A percentile compares a stretch with the other conserved stretches of the same genome.
Evolutionary conservation across 2,888 invertebrate species (phyloP).

Genomic region (Cybosia mesomella): DNA sequence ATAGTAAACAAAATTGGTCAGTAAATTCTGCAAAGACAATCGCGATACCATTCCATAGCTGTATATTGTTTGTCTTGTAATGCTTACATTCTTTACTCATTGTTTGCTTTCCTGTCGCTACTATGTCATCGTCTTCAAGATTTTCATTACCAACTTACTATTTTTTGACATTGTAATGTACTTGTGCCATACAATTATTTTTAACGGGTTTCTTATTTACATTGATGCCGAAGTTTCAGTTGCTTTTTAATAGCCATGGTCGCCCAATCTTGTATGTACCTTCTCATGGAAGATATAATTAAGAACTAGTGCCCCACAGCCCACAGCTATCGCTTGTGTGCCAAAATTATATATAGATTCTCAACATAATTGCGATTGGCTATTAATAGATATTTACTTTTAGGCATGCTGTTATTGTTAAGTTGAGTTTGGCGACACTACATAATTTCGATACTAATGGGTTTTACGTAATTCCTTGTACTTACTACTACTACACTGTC

Average conservation of each 20-base stretch:
- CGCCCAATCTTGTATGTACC: not conserved
- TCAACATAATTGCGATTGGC: not conserved
- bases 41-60: constrained; percentile 9
- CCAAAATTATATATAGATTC: not conserved
- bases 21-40: constrained; percentile 15
- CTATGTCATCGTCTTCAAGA: not conserved
- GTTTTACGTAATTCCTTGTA: too few species aligned
- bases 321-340: too few species aligned
- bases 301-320: not conserved
- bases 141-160: not conserved
- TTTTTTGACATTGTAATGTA: not conserved
- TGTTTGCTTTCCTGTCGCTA: constrained; percentile 18
- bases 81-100: constrained; percentile 22
- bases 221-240: not conserved
- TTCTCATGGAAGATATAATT: too few species aligned
- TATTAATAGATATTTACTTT: not conserved
- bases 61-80: constrained; percentile 16
- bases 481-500: too few species aligned
- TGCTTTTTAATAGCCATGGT: not conserved
- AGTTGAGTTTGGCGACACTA: not conserved
- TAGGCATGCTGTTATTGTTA: too few species aligned
- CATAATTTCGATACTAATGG: not conserved
- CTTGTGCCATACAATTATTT: too few species aligned
- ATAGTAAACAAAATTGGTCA: constrained; percentile 22
- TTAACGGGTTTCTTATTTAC: too few species aligned